Conservation (phyloP, 2,888 invertebrate species). For the Eueremaeus valkanovi region DNA sequence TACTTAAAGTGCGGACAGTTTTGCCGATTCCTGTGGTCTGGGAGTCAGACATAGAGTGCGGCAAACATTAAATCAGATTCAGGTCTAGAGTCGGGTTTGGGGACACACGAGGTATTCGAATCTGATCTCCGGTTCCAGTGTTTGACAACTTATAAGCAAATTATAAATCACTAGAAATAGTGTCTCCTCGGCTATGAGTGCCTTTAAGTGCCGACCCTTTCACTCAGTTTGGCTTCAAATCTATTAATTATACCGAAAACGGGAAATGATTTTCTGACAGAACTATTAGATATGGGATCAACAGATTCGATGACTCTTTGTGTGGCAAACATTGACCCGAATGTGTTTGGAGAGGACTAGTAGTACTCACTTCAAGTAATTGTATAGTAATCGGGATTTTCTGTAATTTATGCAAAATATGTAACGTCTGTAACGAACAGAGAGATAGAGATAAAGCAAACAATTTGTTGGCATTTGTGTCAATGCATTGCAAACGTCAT, state of each 20-base stretch:
- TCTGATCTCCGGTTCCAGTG: background rate
- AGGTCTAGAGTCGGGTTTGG: background rate
- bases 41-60: background rate
- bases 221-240: too few relatives aligned
- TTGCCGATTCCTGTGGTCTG: conserved; percentile 39
- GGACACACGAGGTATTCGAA: too few relatives aligned
- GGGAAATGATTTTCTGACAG: too few relatives aligned
- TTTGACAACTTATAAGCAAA: background rate
- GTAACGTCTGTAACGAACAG: conserved; percentile 39
- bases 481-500: conserved; percentile 12
- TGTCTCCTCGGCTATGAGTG: too few relatives aligned
- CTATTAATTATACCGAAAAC: too few relatives aligned
- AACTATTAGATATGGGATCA: background rate
- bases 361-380: conserved; percentile 25
- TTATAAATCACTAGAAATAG: too few relatives aligned
- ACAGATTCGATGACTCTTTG: too few relatives aligned
- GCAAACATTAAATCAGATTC: background rate
- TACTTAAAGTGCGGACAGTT: conserved; percentile 34
- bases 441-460: background rate
- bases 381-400: conserved; percentile 37
- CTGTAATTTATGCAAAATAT: conserved; percentile 40
- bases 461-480: background rate
- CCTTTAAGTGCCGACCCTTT: too few relatives aligned
- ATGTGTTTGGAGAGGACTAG: too few relatives aligned
- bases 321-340: too few relatives aligned